Base-by-base conservation (phyloP, 2,113 vertebrate genomes). In the Macrotus californicus region DNA sequence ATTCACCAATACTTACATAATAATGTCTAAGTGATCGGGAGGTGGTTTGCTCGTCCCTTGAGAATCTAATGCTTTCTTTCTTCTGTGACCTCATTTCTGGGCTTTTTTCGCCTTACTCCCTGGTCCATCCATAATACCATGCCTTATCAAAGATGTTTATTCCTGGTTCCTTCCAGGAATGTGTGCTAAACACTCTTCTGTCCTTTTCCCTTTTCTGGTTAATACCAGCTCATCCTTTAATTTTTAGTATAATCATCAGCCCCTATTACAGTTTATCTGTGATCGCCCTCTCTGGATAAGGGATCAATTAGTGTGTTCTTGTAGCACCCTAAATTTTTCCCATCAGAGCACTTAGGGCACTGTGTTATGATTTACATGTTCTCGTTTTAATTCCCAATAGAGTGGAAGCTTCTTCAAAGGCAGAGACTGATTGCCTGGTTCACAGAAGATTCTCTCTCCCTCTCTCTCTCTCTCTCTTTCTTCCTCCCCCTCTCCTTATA, bases 241-340 rank as follows among this genome's bases (percentile, higher is more conserved):
- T 16, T 84, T 80, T 94, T 92, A 93, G 59, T 10, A 75, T 94
- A 89, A 67, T 69, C 64, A 43, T 31, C n/a, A 95, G 6, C 26
- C 87, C 31, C 10, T 84, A 12, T 91, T 93, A 48, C 83, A 43
- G 43, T 12, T 4, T 50, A 21, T 24, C 15, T 43, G 21, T 83
- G 73, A 83, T 70, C 46, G 36, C 1, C 5, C 12, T 80, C 7
- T 12, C 61, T 93, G 26, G 41, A 54, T 92, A 69, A 84, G 46
- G 3, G 31, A 43, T 43, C 36, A 72, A 15, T 67, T 14, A n/a
- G 34, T n/a, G 29, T 81, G 6, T 31, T 92, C 10, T 83, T 56
- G 46, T 76, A 54, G 64, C 15, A 70, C 7, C 54, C 26, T 90
- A 36, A 41, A 36, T 54, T 88, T 87, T 83, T 31, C 48, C 29